Evolutionary conservation across 2,888 invertebrate genomes (phyloP).

Genomic region (Diploptera punctata): DNA sequence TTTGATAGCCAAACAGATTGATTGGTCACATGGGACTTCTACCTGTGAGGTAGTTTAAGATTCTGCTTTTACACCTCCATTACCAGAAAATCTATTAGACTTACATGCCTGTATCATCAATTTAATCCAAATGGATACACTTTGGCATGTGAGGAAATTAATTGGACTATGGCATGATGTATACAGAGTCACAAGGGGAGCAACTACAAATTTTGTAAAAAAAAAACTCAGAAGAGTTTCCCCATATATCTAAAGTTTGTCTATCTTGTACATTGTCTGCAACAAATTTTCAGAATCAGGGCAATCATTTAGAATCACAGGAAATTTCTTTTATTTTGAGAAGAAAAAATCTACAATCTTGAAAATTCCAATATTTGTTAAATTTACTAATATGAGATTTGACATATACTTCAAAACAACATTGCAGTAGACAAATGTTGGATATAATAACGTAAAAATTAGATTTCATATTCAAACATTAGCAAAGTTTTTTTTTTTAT

Average conservation of each 20-base stretch:
- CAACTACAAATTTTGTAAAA: too few species aligned
- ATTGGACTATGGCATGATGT: too few species aligned
- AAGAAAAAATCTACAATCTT: not conserved
- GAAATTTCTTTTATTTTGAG: too few species aligned
- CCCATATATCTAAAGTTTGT: not conserved
- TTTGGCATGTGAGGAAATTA: not conserved
- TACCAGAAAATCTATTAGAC: not conserved
- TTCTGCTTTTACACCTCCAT: not conserved
- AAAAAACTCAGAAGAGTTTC: not conserved
- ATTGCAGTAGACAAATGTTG: too few species aligned
- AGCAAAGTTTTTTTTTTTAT: too few species aligned
- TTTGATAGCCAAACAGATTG: not conserved
- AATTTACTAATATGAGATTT: too few species aligned
- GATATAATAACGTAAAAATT: too few species aligned
- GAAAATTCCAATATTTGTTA: not conserved
- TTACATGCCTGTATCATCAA: not conserved
- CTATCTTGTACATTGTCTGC: not conserved
- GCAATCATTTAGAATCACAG: not conserved
- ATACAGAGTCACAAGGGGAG: too few species aligned
- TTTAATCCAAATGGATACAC: not conserved
- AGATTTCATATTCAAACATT: too few species aligned
- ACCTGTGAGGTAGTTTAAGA: not conserved
- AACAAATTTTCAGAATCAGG: not conserved
- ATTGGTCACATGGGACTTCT: not conserved
- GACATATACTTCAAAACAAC: too few species aligned